A percentile compares a stretch with the other conserved stretches of the same genome.
Conservation (phyloP, 2,888 invertebrate genomes). For the Pomacea canaliculata region DNA sequence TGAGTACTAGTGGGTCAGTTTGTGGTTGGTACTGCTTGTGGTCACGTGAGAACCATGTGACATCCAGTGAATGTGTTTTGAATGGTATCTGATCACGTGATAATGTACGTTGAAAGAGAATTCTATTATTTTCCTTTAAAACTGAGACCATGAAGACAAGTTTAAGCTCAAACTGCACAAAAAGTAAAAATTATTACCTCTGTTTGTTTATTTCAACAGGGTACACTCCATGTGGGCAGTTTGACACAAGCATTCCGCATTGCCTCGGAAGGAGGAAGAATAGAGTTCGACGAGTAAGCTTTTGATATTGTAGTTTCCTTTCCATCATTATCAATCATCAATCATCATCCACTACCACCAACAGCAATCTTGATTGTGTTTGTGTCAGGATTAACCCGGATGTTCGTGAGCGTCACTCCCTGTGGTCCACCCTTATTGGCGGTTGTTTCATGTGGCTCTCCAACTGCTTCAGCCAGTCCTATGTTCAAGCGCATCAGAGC, state of each 20-base stretch:
- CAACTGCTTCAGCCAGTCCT: constrained; percentile 48
- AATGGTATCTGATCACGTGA: no score
- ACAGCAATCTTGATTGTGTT: no score
- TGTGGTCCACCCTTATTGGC: constrained; percentile 41
- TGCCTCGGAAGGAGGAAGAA: constrained; percentile 14
- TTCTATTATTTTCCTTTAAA: no score
- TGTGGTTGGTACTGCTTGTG: no score
- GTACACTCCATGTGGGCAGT: constrained; percentile 9
- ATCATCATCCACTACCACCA: no score
- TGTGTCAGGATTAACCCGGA: constrained; percentile 33
- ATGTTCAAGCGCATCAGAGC: constrained; percentile 46
- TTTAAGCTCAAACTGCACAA: no score
- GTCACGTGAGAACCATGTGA: no score
- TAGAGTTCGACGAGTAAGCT: constrained; percentile 6
- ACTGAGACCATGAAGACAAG: no score
- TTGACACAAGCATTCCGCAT: constrained; percentile 2
- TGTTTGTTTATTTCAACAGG: constrained; percentile 9
- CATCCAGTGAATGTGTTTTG: no score
- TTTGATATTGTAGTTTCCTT: not conserved
- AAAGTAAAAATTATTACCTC: no score
- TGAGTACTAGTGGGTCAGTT: not conserved
- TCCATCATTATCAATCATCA: no score
- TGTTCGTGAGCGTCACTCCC: constrained; percentile 41
- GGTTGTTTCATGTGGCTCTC: constrained; percentile 42
- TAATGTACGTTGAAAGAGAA: no score